phyloP scores from a whole-genome alignment of 2,888 invertebrate species.

The Acheta domesticus region DNA sequence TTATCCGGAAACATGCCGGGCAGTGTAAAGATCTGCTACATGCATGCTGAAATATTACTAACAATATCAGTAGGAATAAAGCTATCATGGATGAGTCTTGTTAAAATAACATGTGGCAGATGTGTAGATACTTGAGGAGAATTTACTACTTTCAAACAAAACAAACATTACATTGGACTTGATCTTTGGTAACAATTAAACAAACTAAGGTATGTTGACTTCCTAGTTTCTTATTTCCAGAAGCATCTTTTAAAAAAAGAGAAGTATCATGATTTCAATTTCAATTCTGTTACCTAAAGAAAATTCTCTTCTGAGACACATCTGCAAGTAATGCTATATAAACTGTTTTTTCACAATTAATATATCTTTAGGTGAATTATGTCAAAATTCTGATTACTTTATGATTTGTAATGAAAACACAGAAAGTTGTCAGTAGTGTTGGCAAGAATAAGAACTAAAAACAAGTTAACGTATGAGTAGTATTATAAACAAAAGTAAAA shows the following conservation, averaged over 20 bases:
- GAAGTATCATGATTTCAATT: background rate
- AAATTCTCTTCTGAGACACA: background rate
- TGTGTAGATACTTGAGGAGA: background rate
- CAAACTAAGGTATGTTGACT: background rate
- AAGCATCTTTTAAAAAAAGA: background rate
- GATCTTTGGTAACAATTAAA: slow-evolving; percentile 7
- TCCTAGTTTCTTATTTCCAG: background rate
- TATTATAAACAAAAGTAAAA: no score
- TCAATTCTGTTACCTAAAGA: background rate
- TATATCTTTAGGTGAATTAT: no score
- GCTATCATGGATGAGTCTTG: slow-evolving; percentile 6
- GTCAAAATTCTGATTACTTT: no score
- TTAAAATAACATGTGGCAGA: background rate
- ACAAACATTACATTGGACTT: background rate
- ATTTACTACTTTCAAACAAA: background rate
- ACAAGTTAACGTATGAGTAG: no score
- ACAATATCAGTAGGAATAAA: slow-evolving; percentile 9
- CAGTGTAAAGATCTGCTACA: background rate
- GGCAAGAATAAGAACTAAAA: no score
- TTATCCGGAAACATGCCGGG: background rate
- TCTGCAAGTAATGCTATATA: background rate
- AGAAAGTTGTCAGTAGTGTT: no score
- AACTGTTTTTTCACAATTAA: no score
- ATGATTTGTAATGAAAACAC: no score
- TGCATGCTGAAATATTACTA: background rate